Conservation (phyloP, 2,888 invertebrate genomes). For the Cotesia congregata region DNA sequence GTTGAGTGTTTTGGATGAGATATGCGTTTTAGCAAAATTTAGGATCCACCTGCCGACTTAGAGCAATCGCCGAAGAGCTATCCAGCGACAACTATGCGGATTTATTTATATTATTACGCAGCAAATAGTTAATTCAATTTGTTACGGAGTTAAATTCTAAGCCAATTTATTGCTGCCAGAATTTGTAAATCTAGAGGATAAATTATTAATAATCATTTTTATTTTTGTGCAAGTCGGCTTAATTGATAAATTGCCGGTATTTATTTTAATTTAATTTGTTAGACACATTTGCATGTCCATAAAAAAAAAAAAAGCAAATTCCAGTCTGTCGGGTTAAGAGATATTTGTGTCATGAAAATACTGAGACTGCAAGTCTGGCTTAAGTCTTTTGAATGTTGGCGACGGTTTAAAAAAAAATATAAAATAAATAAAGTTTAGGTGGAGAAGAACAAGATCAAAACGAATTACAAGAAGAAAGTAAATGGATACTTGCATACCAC, state of each 20-base stretch:
- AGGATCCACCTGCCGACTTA: not conserved
- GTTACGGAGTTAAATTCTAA: not conserved
- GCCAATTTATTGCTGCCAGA: not conserved
- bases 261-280: not conserved
- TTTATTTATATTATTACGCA: not conserved
- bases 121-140: not conserved
- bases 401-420: slow-evolving; percentile 53
- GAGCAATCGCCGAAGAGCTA: not conserved
- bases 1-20: not conserved
- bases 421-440: slow-evolving; percentile 47
- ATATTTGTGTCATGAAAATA: slow-evolving; percentile 65
- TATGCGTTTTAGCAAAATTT: not conserved
- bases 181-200: not conserved
- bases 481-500: slow-evolving; percentile 17
- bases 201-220: no score
- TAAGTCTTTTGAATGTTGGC: slow-evolving; percentile 36
- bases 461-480: not conserved
- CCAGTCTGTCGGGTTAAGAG: slow-evolving; percentile 55
- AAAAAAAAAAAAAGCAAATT: slow-evolving; percentile 60
- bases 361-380: slow-evolving; percentile 41
- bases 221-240: no score
- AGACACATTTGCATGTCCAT: slow-evolving; percentile 14
- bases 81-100: not conserved
- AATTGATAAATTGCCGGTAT: not conserved
- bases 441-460: not conserved